A percentile compares a stretch with the other conserved stretches of the same genome.
Evolutionary conservation across 2,113 vertebrate genomes (phyloP).

Genomic region (Prionailurus bengalensis): DNA sequence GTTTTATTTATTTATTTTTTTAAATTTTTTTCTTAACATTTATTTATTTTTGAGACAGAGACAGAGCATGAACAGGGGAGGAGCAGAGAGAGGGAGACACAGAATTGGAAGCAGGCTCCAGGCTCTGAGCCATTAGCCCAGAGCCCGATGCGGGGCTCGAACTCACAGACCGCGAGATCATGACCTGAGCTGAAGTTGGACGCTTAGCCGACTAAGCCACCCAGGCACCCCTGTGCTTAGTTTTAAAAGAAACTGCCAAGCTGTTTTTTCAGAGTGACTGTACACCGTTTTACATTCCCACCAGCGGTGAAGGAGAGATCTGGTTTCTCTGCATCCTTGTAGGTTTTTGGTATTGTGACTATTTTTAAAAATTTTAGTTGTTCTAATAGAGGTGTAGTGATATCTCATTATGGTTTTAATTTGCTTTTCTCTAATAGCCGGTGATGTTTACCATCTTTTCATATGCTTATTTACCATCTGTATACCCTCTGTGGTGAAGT

Average conservation of each 20-base stretch:
- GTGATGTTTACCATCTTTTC: not conserved
- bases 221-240: not conserved
- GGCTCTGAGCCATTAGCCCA: no score
- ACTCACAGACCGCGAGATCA: no score
- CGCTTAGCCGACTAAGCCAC: no score
- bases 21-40: no score
- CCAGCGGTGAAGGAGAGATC: not conserved
- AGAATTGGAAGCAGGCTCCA: no score
- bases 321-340: not conserved
- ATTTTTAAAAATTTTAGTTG: not conserved
- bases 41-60: no score
- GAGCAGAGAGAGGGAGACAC: no score
- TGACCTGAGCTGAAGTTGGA: no score
- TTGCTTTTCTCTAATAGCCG: not conserved
- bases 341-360: not conserved
- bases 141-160: no score
- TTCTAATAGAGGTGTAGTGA: not conserved
- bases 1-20: not conserved
- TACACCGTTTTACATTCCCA: not conserved
- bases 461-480: not conserved
- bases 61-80: no score
- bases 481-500: not conserved
- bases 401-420: not conserved
- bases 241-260: not conserved
- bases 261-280: not conserved